phyloP scores from a whole-genome alignment of 2,888 invertebrate species.

The Yponomeuta cagnagella region DNA sequence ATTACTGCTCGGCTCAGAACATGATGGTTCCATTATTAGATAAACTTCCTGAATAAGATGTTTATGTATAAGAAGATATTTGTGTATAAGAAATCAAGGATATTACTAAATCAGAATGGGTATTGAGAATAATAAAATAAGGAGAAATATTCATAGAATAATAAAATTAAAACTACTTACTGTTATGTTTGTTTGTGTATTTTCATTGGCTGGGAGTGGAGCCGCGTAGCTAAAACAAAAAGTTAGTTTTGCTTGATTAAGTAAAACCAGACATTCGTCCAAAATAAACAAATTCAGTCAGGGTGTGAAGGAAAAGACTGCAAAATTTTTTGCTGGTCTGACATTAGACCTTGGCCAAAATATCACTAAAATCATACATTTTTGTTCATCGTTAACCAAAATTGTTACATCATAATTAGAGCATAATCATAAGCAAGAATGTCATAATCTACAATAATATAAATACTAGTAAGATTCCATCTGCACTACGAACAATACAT shows the following conservation, averaged over 20 bases:
- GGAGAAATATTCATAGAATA: neutral
- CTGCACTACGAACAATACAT: too few species aligned
- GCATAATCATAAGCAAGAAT: too few species aligned
- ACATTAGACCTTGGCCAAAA: too few species aligned
- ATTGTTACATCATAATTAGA: too few species aligned
- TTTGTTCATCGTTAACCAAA: too few species aligned
- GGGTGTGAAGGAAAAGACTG: too few species aligned
- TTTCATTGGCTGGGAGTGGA: neutral
- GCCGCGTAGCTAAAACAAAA: neutral
- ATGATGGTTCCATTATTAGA: constrained; percentile 61
- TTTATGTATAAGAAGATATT: neutral
- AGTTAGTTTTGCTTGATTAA: neutral
- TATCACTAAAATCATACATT: too few species aligned
- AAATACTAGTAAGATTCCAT: too few species aligned
- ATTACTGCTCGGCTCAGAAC: constrained; percentile 52
- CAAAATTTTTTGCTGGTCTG: too few species aligned
- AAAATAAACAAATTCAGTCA: too few species aligned
- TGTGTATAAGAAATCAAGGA: neutral
- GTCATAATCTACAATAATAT: too few species aligned
- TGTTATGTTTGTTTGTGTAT: neutral
- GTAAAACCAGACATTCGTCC: neutral
- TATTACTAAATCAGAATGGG: neutral
- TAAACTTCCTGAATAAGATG: neutral
- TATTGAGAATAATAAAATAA: neutral
- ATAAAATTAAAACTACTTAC: neutral